Base-by-base conservation (phyloP, 2,113 vertebrate species). In the Eidolon helvum region DNA sequence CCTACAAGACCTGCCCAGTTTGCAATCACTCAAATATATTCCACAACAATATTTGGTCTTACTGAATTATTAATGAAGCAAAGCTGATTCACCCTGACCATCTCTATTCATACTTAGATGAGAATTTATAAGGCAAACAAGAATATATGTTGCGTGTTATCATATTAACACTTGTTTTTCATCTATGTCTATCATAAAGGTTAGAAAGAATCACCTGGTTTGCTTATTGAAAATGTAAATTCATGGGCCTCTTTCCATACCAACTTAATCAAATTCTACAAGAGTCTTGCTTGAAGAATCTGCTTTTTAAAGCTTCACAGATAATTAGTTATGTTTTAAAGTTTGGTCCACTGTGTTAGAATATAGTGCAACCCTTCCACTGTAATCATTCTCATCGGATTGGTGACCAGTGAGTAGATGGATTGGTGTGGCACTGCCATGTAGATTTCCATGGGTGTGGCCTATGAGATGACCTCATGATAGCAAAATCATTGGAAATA, bases 41-140 rank as follows among this genome's bases (percentile, higher is more conserved):
- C 74, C 93, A 79, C 72, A 88, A 66, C 35, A 22, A 38, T 91
- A 96, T 89, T 91, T 66, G 38, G 55, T 82, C 43, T 57, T 96
- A 33, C 45, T 96, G 92, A 95, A 95, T 98, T 97, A 98, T 95
- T 90, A 94, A 93, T 96, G 83, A 93, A 69, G 33, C 61, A 71
- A 69, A 95, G 74, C 57, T 79, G 53, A 75, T 38, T 95, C 24
- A 59, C 71, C 38, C 78, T 95, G 45, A 75, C 55, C 59, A 69
- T 66, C 63, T 94, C 90, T 75, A 80, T 90, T 97, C 83, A 90
- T 72, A 75, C 74, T 82, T 90, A 79, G 83, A 93, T 84, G 55
- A 96, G 61, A 95, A 88, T 93, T 93, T 97, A 91, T 91, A 74
- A 91, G 48, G 43, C 63, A 91, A 93, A 94, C 48, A 94, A 94